phyloP scores from a whole-genome alignment of 2,797 vertebrate genomes.

The Bryconaethiops microstoma region DNA sequence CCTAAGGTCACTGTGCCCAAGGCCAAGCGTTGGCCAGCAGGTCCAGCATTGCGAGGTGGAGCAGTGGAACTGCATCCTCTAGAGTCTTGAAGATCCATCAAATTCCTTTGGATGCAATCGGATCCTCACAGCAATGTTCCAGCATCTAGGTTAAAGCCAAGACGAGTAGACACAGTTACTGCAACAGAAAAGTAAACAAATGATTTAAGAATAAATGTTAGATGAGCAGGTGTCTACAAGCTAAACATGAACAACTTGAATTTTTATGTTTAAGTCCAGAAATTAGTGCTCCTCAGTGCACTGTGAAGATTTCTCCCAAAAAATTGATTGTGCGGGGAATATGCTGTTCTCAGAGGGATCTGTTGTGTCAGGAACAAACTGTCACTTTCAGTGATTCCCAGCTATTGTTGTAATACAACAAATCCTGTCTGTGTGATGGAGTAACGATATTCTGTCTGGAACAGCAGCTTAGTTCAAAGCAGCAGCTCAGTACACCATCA shows the following conservation, averaged over 20 bases:
- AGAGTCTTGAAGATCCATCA: background rate
- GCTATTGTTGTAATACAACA: background rate
- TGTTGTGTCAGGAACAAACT: background rate
- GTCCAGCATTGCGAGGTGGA: too few relatives aligned
- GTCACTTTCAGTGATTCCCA: background rate
- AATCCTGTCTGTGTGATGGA: background rate
- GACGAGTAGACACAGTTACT: background rate
- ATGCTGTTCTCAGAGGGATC: background rate
- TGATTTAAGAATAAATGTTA: background rate
- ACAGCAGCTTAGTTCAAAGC: constrained; percentile 3
- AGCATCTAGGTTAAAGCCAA: background rate
- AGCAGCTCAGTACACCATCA: background rate
- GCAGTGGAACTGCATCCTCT: too few relatives aligned
- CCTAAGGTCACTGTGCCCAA: too few relatives aligned
- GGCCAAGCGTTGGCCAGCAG: too few relatives aligned
- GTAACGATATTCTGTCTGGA: background rate
- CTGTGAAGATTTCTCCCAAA: background rate
- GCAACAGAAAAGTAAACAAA: background rate
- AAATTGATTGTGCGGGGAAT: background rate
- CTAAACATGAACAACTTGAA: background rate
- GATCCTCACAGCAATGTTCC: background rate
- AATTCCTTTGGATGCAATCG: background rate
- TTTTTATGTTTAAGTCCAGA: background rate
- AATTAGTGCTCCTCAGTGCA: background rate
- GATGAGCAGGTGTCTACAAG: background rate